Evolutionary conservation across 2,797 vertebrate genomes (phyloP), one percentile per base, ranked within the genome.

Genomic region (Tapirus indicus): DNA sequence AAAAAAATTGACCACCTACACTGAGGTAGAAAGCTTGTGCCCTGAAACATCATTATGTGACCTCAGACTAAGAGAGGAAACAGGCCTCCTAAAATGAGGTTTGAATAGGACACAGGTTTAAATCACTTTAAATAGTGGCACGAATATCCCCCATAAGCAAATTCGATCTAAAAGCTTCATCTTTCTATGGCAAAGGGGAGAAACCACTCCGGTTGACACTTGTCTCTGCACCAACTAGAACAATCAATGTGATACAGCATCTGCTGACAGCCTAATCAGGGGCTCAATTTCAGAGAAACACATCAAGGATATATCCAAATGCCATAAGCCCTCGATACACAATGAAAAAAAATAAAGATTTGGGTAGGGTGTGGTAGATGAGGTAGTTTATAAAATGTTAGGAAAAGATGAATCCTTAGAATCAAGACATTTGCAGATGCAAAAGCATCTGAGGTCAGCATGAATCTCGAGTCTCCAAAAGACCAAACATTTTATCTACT

Each of bases 231-330:
- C 58, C 69, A 94, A 80, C 11, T 56, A 35, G 56, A 94, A 91
- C 71, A 52, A 90, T 92, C 77, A 80, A 27, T 72, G 41, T 69
- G 82, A 84, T 27, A 32, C 0, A 77, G 52, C 25, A 35, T 96
- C 75, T 91, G 71, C 82, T 79, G 85, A 93, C 88, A 80, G 77
- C 52, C 85, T 88, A 75, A 85, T 94, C 80, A 83, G 44, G 35
- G 82, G 41, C 88, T 97, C 74, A 7, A 4, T 88, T 91, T 87
- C 83, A 82, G 18, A 86, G 56, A 92, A 96, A 88, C 14, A 88
- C 68, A 91, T 92, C 87, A 91, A 91, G 89, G 52, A 97, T 71
- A 68, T 72, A 79, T 41, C 47, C 52, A 97, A 93, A 75, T 86
- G 52, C 84, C 58, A 96, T 64, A 91, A 88, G 88, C 77, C 44